phyloP scores from a whole-genome alignment of 2,888 invertebrate genomes.

The Lithodes maja region DNA sequence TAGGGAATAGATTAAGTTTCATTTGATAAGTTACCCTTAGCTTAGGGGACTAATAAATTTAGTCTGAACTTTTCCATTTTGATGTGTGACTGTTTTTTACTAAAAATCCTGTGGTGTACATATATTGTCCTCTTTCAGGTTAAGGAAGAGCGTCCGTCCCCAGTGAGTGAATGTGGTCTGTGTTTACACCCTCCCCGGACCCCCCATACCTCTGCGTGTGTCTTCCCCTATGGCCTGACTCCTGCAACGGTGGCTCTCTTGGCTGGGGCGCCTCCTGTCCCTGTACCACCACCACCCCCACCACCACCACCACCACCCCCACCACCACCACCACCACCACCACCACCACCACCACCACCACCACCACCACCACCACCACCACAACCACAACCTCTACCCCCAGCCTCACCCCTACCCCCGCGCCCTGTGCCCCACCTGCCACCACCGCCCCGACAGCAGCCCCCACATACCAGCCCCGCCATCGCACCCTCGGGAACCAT shows the following conservation, averaged over 20 bases:
- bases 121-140: slow-evolving; percentile 41
- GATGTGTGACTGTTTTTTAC: no score
- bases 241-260: slow-evolving; percentile 63
- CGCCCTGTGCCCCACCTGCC: slow-evolving; percentile 64
- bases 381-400: no score
- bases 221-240: slow-evolving; percentile 63
- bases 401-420: slow-evolving; percentile 52
- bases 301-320: slow-evolving; percentile 59
- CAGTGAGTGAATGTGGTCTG: slow-evolving; percentile 66
- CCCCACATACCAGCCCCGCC: slow-evolving; percentile 25
- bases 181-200: slow-evolving; percentile 68
- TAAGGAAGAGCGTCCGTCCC: slow-evolving; percentile 68
- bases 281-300: slow-evolving; percentile 51
- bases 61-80: no score
- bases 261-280: slow-evolving; percentile 58
- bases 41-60: no score
- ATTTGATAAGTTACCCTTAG: no score
- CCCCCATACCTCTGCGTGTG: slow-evolving; percentile 64
- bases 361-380: slow-evolving; percentile 12
- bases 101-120: no score
- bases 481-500: slow-evolving; percentile 46
- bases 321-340: slow-evolving; percentile 24
- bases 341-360: slow-evolving; percentile 30
- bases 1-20: no score
- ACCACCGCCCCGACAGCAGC: slow-evolving; percentile 31